Evolutionary conservation across 1,140 invertebrate genomes (phyloP).

Genomic region (Batillaria attramentaria): DNA sequence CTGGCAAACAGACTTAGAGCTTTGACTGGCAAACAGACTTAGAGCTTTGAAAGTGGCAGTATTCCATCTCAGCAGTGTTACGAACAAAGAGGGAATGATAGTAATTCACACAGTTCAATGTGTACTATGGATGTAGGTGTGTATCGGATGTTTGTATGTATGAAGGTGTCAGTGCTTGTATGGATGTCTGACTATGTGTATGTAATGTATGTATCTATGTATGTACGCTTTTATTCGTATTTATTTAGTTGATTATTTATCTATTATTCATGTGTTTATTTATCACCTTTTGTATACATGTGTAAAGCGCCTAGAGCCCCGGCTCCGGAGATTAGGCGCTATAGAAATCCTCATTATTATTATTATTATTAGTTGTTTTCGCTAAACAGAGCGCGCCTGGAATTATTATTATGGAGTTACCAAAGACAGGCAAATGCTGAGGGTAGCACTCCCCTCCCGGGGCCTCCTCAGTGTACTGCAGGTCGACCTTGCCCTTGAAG

Average conservation of each 20-base stretch:
- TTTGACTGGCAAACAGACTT: no score
- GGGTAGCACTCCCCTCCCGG: conserved; percentile 83
- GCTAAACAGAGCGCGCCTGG: background rate
- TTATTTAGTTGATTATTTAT: background rate
- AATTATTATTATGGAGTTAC: conserved; percentile 66
- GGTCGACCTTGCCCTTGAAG: conserved; percentile 89
- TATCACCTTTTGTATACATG: background rate
- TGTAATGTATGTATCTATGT: no score
- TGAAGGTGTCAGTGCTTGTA: no score
- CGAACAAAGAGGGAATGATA: no score
- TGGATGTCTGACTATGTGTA: no score
- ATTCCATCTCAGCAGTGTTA: no score
- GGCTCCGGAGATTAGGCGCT: background rate
- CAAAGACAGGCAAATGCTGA: conserved; percentile 86
- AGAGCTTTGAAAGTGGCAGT: no score
- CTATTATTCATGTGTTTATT: background rate
- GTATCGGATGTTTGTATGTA: no score
- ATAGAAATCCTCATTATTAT: background rate
- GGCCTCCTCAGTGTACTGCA: conserved; percentile 83
- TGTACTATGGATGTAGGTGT: no score
- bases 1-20: no score
- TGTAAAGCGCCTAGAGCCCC: background rate
- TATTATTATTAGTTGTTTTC: no score
- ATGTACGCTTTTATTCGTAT: background rate
- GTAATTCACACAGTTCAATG: no score